Conservation (phyloP, 2,888 invertebrate genomes). For the Eupithecia exiguata region DNA sequence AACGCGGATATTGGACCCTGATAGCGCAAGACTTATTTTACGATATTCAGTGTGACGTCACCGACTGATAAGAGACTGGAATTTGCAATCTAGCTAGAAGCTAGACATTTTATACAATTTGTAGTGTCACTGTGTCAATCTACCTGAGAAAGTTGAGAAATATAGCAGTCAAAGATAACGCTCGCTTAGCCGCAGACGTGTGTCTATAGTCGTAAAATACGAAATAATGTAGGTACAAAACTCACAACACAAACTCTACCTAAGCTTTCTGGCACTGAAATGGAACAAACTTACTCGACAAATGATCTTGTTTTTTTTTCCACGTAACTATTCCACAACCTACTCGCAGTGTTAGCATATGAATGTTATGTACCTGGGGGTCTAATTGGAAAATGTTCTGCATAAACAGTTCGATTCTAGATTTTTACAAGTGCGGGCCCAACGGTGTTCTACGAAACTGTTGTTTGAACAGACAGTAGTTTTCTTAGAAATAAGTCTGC, state of each 20-base stretch:
- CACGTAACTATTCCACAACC: background rate
- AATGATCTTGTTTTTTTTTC: background rate
- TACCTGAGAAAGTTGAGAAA: background rate
- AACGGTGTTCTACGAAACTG: background rate
- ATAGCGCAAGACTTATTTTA: background rate
- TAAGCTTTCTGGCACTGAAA: background rate
- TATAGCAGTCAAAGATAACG: background rate
- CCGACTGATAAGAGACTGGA: constrained; percentile 1
- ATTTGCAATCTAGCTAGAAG: background rate
- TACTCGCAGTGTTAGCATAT: background rate
- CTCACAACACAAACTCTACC: no score
- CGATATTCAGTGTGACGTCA: background rate
- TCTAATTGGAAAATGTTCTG: background rate
- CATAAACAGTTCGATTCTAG: background rate
- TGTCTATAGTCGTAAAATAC: no score
- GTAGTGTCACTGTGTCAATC: background rate
- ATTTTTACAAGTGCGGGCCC: no score
- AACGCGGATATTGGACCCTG: background rate
- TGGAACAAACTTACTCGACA: background rate
- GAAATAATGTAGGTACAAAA: no score
- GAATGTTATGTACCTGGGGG: background rate
- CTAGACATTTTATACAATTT: background rate
- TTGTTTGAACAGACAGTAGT: background rate
- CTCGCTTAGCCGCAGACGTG: background rate
- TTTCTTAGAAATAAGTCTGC: constrained; percentile 1